Evolutionary conservation across 2,797 vertebrate species (phyloP), one percentile per base, ranked within the genome.

Genomic region (Pangasius mekongensis): DNA sequence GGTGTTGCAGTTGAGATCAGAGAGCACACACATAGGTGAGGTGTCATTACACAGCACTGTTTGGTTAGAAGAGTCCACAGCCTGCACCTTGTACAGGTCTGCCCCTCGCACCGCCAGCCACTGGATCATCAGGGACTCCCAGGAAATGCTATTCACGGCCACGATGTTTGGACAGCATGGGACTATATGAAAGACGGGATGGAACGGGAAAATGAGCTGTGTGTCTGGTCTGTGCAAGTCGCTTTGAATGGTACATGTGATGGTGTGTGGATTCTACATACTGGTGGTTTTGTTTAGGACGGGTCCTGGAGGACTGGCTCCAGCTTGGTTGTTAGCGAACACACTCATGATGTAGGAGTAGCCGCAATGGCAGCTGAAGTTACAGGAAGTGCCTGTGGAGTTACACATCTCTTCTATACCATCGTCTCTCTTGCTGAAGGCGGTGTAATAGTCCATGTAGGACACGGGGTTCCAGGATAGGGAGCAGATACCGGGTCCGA

Each of bases 311-410:
- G 96, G 96, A 90, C 98, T 98, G 91, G 95, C 93, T 14, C 98
- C 98, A 0, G 97, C 97, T 64, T 92, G 91, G 92, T 98, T 99
- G 86, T 96, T 96, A 0, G 97, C 97, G 33, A 96, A 97, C 87
- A 98, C 96, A 73, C 94, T 97, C 90, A 98, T 94, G 90, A 98
- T 96, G 87, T 97, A 98, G 0, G 96, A 97, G 95, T 97, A 97
- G 84, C 98, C 97, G 27, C 98, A 99, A 69, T 93, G 91, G 0
- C 97, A 98, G 83, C 91, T 92, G 92, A 95, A 99, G 90, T 90
- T 90, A 90, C 97, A 99, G 76, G 87, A 95, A 86, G 92, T 96
- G 88, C 84, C 76, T 10, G 96, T 97, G 30, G 97, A 97, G 91
- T 98, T 98, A 93, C 97, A 98, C 82, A 90, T 94, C 8, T 94